These are phyloP conservation scores for Chamaea fasciata DNA, from an alignment of 2,113 vertebrate genomes.

Conservation along the genomic window DNA sequence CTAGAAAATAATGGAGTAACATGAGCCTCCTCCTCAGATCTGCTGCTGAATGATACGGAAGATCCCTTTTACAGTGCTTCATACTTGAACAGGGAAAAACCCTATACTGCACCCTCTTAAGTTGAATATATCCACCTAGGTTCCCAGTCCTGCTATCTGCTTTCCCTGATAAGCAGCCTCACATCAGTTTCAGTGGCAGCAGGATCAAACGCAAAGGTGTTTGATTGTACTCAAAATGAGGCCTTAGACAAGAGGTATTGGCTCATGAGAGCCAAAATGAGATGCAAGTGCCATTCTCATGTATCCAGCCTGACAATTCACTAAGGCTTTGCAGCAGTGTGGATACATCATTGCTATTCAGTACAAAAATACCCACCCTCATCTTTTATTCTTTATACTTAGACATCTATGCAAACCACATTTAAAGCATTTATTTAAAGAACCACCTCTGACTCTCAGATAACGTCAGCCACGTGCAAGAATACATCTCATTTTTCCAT, in stretches of 20 bases:
- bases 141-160: neutral
- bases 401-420: neutral
- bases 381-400: neutral
- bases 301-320: neutral
- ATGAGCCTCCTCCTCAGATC: neutral
- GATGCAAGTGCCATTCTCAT: neutral
- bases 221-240: neutral
- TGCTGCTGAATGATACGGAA: neutral
- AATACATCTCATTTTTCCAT: neutral
- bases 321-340: neutral
- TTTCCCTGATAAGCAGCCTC: neutral
- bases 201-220: neutral
- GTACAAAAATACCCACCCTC: neutral
- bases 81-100: neutral
- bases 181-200: neutral
- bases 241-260: neutral
- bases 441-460: neutral
- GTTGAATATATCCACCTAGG: neutral
- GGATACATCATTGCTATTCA: neutral
- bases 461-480: neutral
- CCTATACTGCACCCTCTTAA: neutral
- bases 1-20: neutral
- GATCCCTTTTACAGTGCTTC: neutral
- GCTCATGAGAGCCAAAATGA: neutral
- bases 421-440: neutral